phyloP scores from a whole-genome alignment of 2,113 vertebrate species.

The Motacilla alba region DNA sequence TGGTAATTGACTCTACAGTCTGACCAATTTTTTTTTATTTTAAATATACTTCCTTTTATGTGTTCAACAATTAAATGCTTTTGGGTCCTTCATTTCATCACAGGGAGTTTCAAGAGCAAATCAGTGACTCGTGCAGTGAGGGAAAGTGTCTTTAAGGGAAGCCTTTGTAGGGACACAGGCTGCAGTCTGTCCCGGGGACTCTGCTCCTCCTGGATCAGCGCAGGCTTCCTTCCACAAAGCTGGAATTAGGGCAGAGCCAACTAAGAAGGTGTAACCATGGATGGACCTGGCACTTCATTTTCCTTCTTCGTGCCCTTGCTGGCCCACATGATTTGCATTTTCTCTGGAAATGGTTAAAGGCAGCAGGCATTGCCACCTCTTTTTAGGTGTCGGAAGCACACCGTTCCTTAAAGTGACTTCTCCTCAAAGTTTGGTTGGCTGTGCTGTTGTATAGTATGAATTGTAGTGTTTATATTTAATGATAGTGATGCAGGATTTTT shows the following conservation, averaged over 20 bases:
- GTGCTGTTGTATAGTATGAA: background rate
- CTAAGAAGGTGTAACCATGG: background rate
- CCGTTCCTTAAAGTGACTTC: slow-evolving; percentile 9
- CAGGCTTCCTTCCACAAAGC: background rate
- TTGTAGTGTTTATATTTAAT: background rate
- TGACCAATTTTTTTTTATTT: slow-evolving; percentile 88
- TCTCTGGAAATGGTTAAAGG: background rate
- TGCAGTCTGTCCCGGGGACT: background rate
- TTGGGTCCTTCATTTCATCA: slow-evolving; percentile 81
- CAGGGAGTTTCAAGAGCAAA: slow-evolving; percentile 52
- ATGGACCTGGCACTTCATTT: slow-evolving; percentile 30
- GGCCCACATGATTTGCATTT: slow-evolving; percentile 28
- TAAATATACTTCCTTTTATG: slow-evolving; percentile 98
- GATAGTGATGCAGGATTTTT: background rate
- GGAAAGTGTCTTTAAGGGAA: slow-evolving; percentile 36
- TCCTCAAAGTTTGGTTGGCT: slow-evolving; percentile 3
- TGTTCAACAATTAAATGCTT: slow-evolving; percentile 88
- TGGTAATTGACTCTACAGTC: slow-evolving; percentile 86
- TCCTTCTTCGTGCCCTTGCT: slow-evolving; percentile 32
- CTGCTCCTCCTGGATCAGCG: background rate
- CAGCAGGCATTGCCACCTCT: slow-evolving; percentile 41
- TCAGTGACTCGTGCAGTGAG: slow-evolving; percentile 28
- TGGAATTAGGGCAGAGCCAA: background rate
- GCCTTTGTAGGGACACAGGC: slow-evolving; percentile 17
- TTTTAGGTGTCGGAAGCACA: background rate